Percentiles rank a stretch among this genome's conserved stretches.
Evolutionary conservation across 2,113 vertebrate species (phyloP).

Genomic region (Brachyhypopomus occidentalis): DNA sequence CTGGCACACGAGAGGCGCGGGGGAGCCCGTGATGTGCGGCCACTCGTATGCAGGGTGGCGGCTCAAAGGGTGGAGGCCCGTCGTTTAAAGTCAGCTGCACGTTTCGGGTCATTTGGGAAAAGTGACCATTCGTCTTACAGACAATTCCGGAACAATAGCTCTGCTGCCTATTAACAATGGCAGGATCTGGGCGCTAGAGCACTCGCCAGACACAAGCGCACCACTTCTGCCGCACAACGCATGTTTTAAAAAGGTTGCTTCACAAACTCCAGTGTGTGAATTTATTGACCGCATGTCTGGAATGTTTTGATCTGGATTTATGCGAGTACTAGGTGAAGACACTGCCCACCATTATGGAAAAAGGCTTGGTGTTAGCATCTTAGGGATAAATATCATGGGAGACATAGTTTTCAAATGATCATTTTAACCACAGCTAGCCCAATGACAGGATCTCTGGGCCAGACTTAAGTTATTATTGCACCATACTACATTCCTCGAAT

Average conservation of each 20-base stretch:
- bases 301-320: too few relatives aligned
- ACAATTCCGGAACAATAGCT: constrained; percentile 34
- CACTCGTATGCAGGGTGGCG: constrained; percentile 38
- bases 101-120: constrained; percentile 35
- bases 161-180: constrained; percentile 44
- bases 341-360: too few relatives aligned
- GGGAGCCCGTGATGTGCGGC: neutral
- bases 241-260: neutral
- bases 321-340: too few relatives aligned
- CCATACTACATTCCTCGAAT: neutral
- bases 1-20: neutral
- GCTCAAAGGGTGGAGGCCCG: constrained; percentile 11
- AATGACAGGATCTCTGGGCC: constrained; percentile 37
- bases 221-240: neutral
- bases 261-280: neutral
- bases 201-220: neutral
- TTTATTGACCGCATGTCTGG: neutral
- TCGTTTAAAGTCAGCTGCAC: constrained; percentile 11
- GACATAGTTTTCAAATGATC: too few relatives aligned
- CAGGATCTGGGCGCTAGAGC: constrained; percentile 20
- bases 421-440: neutral
- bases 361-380: too few relatives aligned
- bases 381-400: too few relatives aligned
- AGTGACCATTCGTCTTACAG: constrained; percentile 51
- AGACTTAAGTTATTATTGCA: neutral